Percentiles rank a stretch among this genome's conserved stretches.
Evolutionary conservation across 2,113 vertebrate species (phyloP).

Genomic region (Pachycephala philippinensis): DNA sequence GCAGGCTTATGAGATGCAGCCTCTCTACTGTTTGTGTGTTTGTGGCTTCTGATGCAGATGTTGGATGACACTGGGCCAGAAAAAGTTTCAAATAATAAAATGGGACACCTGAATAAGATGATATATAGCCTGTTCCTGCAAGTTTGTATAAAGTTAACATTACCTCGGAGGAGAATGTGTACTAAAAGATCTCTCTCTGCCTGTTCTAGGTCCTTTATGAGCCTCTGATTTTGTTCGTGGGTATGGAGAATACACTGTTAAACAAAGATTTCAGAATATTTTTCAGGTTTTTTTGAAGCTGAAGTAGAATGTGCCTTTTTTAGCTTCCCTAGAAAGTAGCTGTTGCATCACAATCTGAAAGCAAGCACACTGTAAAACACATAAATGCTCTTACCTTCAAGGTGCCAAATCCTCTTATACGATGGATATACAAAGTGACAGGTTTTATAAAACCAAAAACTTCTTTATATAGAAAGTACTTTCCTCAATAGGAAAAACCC

Average conservation of each 20-base stretch:
- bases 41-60: neutral
- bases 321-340: neutral
- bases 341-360: neutral
- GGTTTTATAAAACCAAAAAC: neutral
- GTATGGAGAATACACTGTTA: neutral
- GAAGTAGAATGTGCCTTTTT: neutral
- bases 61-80: neutral
- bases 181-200: neutral
- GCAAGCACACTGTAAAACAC: neutral
- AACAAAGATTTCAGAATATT: neutral
- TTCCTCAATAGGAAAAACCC: neutral
- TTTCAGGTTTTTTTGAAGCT: neutral
- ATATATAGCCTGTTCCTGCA: neutral
- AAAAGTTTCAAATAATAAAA: neutral
- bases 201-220: neutral
- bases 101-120: neutral
- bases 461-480: neutral
- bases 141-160: neutral
- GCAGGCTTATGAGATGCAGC: neutral
- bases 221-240: neutral
- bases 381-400: neutral
- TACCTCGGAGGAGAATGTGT: neutral
- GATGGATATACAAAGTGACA: neutral
- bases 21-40: neutral
- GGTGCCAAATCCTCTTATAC: neutral